Evolutionary conservation across 1,140 invertebrate genomes (phyloP), one percentile per base, ranked within the genome.

Genomic region (Caerostris darwini): DNA sequence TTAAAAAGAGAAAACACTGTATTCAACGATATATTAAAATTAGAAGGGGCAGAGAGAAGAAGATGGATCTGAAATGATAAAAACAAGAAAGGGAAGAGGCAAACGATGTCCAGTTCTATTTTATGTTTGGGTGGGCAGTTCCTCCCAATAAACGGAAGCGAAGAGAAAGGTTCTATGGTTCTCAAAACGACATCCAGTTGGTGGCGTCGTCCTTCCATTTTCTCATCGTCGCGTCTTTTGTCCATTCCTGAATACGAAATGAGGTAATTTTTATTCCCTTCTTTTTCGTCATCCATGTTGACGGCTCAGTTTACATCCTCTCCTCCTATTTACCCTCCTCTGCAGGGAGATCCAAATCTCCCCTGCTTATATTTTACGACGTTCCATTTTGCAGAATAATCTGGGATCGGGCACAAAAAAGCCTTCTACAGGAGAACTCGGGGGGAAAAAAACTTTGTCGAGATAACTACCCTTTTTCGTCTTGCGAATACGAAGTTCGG

Each of bases 181-280:
- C 59, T 59, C 34, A 92, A 92, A 92, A 92, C 17, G 34, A 14
- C 57, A 64, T 83, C 83, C 57, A 6, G 4, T 61, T 77, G 34
- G 69, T 57, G 71, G 89, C 89, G 71, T 90, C 89, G 50, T 71
- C 56, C 53, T 64, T 59, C 59, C 57, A 61, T 59, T 92, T 83
- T 92, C 58, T 92, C 58, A 58, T 54, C 58, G 81, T 57, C 69
- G 64, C 67, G 59, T 90, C 71, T 90, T 81, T 92, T 92, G 77
- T 92, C 81, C 71, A 67, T 92, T 92, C 83, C 90, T 85, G 90
- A 92, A 92, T 92, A 92, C 67, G 56, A 50, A 92, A 92, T 85
- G 90, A 92, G 90, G 58, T 67, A 50, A 50, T 82, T 54, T 64
- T 83, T 83, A 57, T 57, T 83, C 82, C 82, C 6, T 10, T 57